Percentiles rank a stretch among this genome's conserved stretches.
Conservation (phyloP, 2,888 invertebrate genomes). For the Calameuta pallipes region DNA sequence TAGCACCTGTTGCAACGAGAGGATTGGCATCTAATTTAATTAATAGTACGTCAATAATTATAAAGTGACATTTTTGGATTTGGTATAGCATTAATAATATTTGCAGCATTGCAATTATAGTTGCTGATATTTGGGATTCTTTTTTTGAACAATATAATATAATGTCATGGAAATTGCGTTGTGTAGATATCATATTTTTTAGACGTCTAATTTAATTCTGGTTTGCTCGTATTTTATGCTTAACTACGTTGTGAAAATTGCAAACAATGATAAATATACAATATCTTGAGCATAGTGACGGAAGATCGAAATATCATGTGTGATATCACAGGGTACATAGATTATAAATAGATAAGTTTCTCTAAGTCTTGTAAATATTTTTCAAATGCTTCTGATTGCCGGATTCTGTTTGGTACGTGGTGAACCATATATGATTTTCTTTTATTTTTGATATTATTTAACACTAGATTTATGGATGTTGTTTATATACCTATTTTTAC, state of each 20-base stretch:
- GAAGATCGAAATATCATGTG: neutral
- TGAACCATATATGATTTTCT: neutral
- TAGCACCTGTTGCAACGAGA: slow-evolving; percentile 61
- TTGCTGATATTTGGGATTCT: too few relatives aligned
- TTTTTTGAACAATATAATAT: neutral
- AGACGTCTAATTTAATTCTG: neutral
- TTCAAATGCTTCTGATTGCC: slow-evolving; percentile 41
- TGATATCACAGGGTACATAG: neutral
- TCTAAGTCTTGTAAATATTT: slow-evolving; percentile 39
- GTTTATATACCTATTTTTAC: too few relatives aligned
- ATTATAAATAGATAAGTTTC: neutral
- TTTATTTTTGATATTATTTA: neutral
- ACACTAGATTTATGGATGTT: too few relatives aligned
- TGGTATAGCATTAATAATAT: too few relatives aligned
- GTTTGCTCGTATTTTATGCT: neutral
- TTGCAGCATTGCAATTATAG: too few relatives aligned
- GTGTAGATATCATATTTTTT: neutral
- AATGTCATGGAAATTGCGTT: neutral
- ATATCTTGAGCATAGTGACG: neutral
- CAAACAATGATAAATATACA: neutral
- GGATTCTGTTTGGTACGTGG: slow-evolving; percentile 29
- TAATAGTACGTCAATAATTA: neutral
- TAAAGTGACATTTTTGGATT: neutral
- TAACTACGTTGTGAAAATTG: neutral
- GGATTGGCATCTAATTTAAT: slow-evolving; percentile 13